Evolutionary conservation across 2,797 vertebrate genomes (phyloP), one percentile per base, ranked within the genome.

Genomic region (Schizopygopsis pylzovi): DNA sequence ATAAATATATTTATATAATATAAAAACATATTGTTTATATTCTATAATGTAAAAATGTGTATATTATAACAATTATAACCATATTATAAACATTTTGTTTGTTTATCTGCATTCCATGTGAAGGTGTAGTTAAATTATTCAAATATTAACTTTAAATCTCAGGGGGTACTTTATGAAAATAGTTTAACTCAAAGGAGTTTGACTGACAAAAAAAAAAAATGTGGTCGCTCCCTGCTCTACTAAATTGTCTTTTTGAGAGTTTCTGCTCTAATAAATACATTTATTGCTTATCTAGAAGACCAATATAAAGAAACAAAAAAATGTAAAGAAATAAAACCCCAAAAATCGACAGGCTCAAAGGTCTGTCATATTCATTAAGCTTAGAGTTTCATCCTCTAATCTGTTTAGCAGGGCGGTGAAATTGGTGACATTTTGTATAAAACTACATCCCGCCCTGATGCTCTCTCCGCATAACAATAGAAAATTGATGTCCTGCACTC

Each of bases 361-460:
- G 49, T 63, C 59, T 79, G 73, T 56, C 13, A 49, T 70, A 59
- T 71, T 68, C n/a, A 81, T 70, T 18, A 78, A 25, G 11, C 20
- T 39, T 37, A 28, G 5, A 52, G 43, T 52, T 71, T 28, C 15
- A 82, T 72, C 4, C 80, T 70, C 3, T 72, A 59, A 82, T 71
- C 22, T 47, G 37, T 86, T 70, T 61, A 61, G 77, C 39, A 79
- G 1, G 5, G 13, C 12, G 15, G 56, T 6, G 4, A 79, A 82
- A 63, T 39, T 37, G 54, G 65, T 79, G 45, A 79, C 56, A 87
- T 83, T 79, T 33, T 41, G 25, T 22, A 78, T 70, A 72, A 61
- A 78, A 79, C 28, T 20, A 18, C 73, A 54, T 49, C 72, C 39
- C n/a, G 2, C 47, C 43, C n/a, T 54, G 61, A 47, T 71, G 43